Evolutionary conservation across 2,797 vertebrate genomes (phyloP).

Genomic region (Heliangelus exortis): DNA sequence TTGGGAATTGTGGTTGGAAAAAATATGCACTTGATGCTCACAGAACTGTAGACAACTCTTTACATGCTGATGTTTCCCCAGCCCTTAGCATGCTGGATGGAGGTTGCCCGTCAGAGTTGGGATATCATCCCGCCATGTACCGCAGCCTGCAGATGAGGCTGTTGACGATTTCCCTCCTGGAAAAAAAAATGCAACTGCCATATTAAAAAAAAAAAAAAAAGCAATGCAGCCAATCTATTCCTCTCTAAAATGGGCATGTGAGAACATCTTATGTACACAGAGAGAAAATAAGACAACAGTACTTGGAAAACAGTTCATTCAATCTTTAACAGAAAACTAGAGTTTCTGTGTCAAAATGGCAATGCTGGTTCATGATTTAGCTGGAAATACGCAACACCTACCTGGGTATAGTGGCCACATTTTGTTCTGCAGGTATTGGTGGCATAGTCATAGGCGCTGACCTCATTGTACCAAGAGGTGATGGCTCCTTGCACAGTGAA

Average conservation of each 20-base stretch:
- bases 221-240: background rate
- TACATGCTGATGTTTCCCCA: background rate
- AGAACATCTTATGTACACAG: background rate
- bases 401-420: slow-evolving; percentile 90
- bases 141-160: background rate
- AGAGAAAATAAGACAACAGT: background rate
- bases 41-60: background rate
- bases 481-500: slow-evolving; percentile 69
- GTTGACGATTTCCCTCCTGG: background rate
- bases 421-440: background rate
- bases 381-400: slow-evolving; percentile 2
- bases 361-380: background rate
- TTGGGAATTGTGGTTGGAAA: background rate
- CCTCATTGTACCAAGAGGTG: slow-evolving; percentile 73
- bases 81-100: background rate
- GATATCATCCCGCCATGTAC: rapidly evolving
- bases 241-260: background rate
- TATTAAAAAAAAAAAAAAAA: background rate
- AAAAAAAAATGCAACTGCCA: background rate
- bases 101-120: background rate
- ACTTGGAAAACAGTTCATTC: background rate
- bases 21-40: background rate
- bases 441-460: slow-evolving; percentile 42
- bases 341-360: background rate
- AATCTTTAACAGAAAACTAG: background rate